Percentiles rank a stretch among this genome's conserved stretches.
Conservation (phyloP, 1,140 invertebrate genomes). For the Tetramorium simillimum region DNA sequence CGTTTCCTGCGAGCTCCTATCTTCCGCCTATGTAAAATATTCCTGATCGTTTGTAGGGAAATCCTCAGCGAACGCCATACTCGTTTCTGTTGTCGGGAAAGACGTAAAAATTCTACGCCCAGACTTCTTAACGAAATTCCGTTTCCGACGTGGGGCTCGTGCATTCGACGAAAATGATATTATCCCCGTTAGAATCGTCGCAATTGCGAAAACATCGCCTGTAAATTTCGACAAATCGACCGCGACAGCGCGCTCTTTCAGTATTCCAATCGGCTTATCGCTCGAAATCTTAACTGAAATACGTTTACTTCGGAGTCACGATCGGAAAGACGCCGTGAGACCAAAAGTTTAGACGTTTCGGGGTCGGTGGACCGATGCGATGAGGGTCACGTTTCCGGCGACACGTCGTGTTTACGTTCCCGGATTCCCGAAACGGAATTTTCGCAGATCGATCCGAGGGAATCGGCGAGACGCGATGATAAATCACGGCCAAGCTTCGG, state of each 20-base stretch:
- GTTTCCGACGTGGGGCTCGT: not conserved
- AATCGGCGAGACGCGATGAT: conserved; percentile 51
- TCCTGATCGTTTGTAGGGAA: conserved; percentile 41
- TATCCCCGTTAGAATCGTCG: not conserved
- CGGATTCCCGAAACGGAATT: conserved; percentile 37
- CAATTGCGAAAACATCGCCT: conserved; percentile 22
- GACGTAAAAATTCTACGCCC: conserved; percentile 12
- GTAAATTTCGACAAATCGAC: conserved; percentile 29
- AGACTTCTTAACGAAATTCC: not conserved
- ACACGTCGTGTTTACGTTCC: conserved; percentile 40
- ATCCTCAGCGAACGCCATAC: conserved; percentile 4
- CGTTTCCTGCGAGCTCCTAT: not conserved
- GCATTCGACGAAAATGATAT: conserved; percentile 15
- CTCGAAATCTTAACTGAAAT: conserved; percentile 47
- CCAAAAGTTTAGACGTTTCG: conserved; percentile 50
- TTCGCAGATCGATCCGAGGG: conserved; percentile 28
- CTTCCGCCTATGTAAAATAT: conserved; percentile 32
- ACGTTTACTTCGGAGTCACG: conserved; percentile 42
- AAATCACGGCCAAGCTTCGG: conserved; percentile 64
- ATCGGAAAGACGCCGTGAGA: not conserved
- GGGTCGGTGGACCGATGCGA: conserved; percentile 2
- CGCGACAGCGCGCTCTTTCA: not conserved
- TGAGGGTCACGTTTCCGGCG: conserved; percentile 60
- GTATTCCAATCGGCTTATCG: conserved; percentile 42
- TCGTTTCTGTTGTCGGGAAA: not conserved